These are phyloP conservation scores for Tachina grossa DNA, from an alignment of 2,888 invertebrate species.

Conservation along the genomic window DNA sequence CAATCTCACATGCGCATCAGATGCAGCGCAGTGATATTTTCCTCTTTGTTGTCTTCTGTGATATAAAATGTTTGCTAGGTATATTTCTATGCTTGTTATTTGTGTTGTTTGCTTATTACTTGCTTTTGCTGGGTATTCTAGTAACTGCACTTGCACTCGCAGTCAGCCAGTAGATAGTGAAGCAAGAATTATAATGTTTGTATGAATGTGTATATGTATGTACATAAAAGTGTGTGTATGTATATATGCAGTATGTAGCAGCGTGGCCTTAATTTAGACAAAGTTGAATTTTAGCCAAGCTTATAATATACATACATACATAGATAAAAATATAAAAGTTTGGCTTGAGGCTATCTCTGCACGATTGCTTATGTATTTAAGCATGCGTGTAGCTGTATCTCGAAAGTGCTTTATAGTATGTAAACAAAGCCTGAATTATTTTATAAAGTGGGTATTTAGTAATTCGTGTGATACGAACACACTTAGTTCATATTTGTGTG, in stretches of 20 bases:
- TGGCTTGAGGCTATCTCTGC: too few species aligned
- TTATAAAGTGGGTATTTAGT: constrained; percentile 56
- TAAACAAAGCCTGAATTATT: constrained; percentile 21
- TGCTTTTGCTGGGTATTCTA: not conserved
- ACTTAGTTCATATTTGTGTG: constrained; percentile 66
- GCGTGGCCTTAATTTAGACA: constrained; percentile 63
- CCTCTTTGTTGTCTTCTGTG: too few species aligned
- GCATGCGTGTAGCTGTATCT: not conserved
- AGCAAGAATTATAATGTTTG: constrained; percentile 29
- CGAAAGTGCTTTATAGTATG: constrained; percentile 15
- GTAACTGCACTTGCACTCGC: constrained; percentile 27
- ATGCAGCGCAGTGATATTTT: too few species aligned
- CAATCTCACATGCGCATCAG: too few species aligned
- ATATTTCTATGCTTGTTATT: not conserved
- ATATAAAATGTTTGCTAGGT: too few species aligned
- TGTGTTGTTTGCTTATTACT: not conserved
- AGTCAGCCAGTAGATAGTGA: constrained; percentile 9
- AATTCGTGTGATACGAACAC: constrained; percentile 55
- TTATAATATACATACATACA: constrained; percentile 39
- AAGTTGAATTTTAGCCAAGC: constrained; percentile 65
- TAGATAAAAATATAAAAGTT: not conserved
- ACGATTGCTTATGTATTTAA: too few species aligned
- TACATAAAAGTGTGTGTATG: too few species aligned
- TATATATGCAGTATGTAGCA: not conserved
- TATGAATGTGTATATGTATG: not conserved